A percentile compares a stretch with the other conserved stretches of the same genome.
phyloP scores from a whole-genome alignment of 1,140 invertebrate species.

The Odontomachus brunneus region DNA sequence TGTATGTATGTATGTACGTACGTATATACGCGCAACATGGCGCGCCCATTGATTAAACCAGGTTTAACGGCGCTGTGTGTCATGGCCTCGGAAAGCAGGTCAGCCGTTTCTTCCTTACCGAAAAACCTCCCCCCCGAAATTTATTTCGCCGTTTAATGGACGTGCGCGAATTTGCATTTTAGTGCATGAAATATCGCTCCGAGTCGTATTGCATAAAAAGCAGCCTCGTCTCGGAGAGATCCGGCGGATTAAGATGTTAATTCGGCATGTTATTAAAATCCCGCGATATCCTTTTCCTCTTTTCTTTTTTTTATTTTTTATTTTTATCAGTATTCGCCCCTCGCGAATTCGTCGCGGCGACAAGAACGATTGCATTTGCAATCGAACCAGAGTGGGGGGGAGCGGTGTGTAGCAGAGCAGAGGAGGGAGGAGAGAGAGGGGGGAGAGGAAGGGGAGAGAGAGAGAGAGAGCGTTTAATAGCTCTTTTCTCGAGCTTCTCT shows the following conservation, averaged over 20 bases:
- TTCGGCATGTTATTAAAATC: no score
- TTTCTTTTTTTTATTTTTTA: no score
- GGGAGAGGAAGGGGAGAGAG: no score
- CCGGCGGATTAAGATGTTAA: background rate
- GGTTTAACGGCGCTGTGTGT: constrained; percentile 42
- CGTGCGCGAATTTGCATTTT: constrained; percentile 38
- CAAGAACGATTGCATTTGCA: no score
- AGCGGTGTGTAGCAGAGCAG: no score
- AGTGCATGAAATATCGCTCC: constrained; percentile 28
- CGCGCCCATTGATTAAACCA: constrained; percentile 54
- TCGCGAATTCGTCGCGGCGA: no score
- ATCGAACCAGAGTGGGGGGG: no score
- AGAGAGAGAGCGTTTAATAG: no score
- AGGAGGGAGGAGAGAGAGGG: no score
- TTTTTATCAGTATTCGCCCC: no score
- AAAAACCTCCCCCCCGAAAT: constrained; percentile 20
- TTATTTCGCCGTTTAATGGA: constrained; percentile 38
- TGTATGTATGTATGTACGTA: background rate
- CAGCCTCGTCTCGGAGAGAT: background rate
- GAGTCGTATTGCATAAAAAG: constrained; percentile 7
- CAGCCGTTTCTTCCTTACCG: constrained; percentile 39
- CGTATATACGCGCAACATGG: background rate
- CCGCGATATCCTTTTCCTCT: no score
- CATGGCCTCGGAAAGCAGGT: constrained; percentile 50
- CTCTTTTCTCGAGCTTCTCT: no score